These are phyloP conservation scores for Forbesichthys papilliferus DNA, from an alignment of 2,113 vertebrate genomes.

Conservation along the genomic window DNA sequence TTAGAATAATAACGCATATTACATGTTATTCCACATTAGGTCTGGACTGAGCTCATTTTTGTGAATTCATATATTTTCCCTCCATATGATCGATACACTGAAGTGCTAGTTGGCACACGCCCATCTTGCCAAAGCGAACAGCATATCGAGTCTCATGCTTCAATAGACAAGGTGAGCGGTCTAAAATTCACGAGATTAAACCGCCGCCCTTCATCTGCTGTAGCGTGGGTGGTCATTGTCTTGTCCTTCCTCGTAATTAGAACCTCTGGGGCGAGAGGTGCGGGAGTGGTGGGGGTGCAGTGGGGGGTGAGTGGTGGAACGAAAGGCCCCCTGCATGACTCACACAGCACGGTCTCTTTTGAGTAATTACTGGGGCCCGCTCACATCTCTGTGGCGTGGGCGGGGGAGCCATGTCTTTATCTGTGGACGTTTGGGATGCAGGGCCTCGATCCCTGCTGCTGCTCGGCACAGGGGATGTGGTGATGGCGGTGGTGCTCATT, in stretches of 20 bases:
- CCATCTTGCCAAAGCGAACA: slow-evolving; percentile 28
- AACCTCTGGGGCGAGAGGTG: slow-evolving; percentile 19
- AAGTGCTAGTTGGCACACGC: slow-evolving; percentile 43
- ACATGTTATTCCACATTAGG: slow-evolving; percentile 32
- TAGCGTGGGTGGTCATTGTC: slow-evolving; percentile 32
- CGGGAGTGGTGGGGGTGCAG: too few relatives aligned
- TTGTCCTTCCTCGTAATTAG: slow-evolving; percentile 60
- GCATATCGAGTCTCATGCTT: slow-evolving; percentile 66
- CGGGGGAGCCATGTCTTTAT: slow-evolving; percentile 26
- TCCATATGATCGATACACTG: slow-evolving; percentile 60
- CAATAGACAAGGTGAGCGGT: slow-evolving; percentile 65
- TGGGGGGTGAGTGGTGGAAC: slow-evolving; percentile 49
- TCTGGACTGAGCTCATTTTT: slow-evolving; percentile 48
- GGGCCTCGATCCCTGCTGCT: slow-evolving; percentile 37
- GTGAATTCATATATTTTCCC: slow-evolving; percentile 59
- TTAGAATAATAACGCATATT: slow-evolving; percentile 47
- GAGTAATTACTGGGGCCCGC: slow-evolving; percentile 62
- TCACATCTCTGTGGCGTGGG: slow-evolving; percentile 45
- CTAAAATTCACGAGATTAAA: slow-evolving; percentile 50
- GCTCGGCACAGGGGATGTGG: slow-evolving; percentile 11
- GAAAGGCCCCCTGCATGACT: slow-evolving; percentile 52
- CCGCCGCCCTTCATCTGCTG: slow-evolving; percentile 26
- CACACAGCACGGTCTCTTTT: slow-evolving; percentile 46
- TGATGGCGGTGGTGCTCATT: not conserved
- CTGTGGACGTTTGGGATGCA: slow-evolving; percentile 42